A percentile compares a stretch with the other conserved stretches of the same genome.
Evolutionary conservation across 2,797 vertebrate species (phyloP).

Genomic region (Catharus ustulatus): DNA sequence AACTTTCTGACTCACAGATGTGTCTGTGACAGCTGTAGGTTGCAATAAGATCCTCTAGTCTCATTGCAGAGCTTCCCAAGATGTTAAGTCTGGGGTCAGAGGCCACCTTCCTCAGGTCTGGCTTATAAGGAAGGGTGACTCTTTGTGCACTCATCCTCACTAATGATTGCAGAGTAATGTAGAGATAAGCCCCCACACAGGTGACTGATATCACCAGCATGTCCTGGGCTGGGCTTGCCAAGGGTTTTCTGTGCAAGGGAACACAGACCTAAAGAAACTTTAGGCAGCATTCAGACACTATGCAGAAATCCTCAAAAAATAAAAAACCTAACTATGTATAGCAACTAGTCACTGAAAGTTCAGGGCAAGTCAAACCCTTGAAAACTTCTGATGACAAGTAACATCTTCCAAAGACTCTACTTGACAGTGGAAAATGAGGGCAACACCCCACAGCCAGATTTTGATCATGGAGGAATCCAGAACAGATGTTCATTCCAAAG

Average conservation of each 20-base stretch:
- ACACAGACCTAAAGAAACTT: neutral
- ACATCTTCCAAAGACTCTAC: neutral
- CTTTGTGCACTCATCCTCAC: neutral
- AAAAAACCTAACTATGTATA: neutral
- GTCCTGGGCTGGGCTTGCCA: neutral
- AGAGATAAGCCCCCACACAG: neutral
- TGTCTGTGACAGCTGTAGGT: neutral
- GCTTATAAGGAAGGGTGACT: neutral
- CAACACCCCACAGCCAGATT: neutral
- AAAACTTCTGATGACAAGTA: neutral
- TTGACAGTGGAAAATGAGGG: neutral
- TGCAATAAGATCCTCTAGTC: neutral
- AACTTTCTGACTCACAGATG: neutral
- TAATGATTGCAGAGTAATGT: neutral
- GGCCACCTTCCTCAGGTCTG: neutral
- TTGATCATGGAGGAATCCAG: neutral
- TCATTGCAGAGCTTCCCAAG: neutral
- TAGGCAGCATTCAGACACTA: neutral
- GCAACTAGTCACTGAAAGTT: neutral
- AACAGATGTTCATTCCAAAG: neutral
- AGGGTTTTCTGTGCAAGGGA: neutral
- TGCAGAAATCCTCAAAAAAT: neutral
- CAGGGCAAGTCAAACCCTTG: neutral
- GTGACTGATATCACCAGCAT: neutral
- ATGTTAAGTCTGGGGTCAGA: neutral